phyloP scores from a whole-genome alignment of 2,797 vertebrate species.

The Anguilla marmorata region DNA sequence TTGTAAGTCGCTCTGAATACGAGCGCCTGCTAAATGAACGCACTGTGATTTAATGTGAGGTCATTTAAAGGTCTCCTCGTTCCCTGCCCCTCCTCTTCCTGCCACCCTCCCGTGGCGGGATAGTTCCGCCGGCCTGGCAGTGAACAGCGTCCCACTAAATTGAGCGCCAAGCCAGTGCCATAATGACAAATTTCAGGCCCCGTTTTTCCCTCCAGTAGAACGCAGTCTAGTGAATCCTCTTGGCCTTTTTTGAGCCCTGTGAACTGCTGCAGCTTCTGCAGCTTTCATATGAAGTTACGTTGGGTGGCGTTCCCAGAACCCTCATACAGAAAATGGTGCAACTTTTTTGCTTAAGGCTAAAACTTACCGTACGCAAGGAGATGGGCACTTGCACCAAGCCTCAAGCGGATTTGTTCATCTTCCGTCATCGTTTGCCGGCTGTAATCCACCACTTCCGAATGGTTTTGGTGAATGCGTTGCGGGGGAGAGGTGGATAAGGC shows the following conservation, averaged over 20 bases:
- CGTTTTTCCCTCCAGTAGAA: conserved; percentile 15
- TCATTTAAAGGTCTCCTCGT: neutral
- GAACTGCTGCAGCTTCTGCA: neutral
- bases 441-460: neutral
- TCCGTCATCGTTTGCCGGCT: neutral
- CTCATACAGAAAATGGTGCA: neutral
- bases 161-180: neutral
- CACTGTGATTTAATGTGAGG: neutral
- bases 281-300: neutral
- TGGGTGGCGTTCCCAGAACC: neutral
- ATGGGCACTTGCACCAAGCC: neutral
- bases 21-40: neutral
- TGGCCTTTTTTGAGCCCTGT: conserved; percentile 10
- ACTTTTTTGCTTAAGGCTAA: neutral
- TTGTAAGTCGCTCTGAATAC: neutral
- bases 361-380: neutral
- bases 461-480: neutral
- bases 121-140: neutral
- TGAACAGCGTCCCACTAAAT: neutral
- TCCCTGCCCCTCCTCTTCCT: neutral
- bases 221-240: conserved; percentile 22
- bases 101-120: neutral
- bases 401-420: neutral
- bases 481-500: neutral
- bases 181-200: neutral